These are phyloP conservation scores for Pachypsylla venusta DNA, from an alignment of 1,140 invertebrate species.

Conservation along the genomic window DNA sequence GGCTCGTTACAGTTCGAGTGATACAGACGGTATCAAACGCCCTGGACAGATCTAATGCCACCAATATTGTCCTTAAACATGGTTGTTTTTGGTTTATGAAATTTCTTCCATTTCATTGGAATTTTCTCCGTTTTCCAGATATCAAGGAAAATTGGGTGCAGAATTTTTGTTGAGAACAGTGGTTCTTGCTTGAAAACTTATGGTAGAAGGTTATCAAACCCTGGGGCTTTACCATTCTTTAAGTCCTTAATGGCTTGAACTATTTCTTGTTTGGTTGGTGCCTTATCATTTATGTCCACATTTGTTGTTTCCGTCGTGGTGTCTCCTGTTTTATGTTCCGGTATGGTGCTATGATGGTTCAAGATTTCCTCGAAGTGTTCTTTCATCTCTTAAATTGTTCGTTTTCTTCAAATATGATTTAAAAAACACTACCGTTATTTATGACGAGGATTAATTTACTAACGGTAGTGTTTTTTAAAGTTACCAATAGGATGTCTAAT, in stretches of 20 bases:
- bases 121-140: slow-evolving; percentile 4
- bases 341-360: background rate
- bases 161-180: background rate
- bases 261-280: slow-evolving; percentile 12
- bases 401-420: background rate
- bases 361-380: slow-evolving; percentile 11
- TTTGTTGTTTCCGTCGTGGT: background rate
- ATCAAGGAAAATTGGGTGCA: background rate
- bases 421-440: too few relatives aligned
- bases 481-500: too few relatives aligned
- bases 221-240: slow-evolving; percentile 8
- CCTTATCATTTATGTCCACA: background rate
- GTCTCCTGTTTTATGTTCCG: background rate
- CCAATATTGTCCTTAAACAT: too few relatives aligned
- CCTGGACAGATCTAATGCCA: too few relatives aligned
- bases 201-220: background rate
- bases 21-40: too few relatives aligned
- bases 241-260: slow-evolving; percentile 8
- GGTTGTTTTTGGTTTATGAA: too few relatives aligned
- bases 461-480: too few relatives aligned
- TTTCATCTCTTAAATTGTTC: slow-evolving; percentile 12
- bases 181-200: background rate
- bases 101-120: slow-evolving; percentile 11
- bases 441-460: too few relatives aligned
- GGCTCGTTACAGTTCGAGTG: too few relatives aligned